Percentiles rank a stretch among this genome's conserved stretches.
phyloP scores from a whole-genome alignment of 2,888 invertebrate species.

The Chymomyza procnemis region DNA sequence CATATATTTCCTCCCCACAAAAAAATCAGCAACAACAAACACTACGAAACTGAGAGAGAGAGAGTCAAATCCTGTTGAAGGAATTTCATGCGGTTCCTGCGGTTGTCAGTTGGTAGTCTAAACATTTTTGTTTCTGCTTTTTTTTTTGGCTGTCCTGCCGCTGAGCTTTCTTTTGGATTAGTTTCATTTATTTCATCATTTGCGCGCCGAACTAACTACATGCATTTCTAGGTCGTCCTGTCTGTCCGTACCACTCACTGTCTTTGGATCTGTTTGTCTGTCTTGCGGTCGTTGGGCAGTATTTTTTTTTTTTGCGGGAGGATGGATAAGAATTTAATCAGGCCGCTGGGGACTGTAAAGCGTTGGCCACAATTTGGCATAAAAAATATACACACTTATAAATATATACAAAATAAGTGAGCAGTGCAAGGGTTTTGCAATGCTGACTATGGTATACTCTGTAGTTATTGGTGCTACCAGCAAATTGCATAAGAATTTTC shows the following conservation, averaged over 20 bases:
- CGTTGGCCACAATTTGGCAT: conserved; percentile 32
- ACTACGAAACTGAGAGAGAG: neutral
- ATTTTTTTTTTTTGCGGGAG: conserved; percentile 5
- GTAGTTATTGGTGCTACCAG: too few species aligned
- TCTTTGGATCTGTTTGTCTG: neutral
- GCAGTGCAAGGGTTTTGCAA: neutral
- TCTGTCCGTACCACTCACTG: neutral
- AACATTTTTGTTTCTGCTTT: conserved; percentile 65
- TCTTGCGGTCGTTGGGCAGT: conserved; percentile 33
- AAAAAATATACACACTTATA: neutral
- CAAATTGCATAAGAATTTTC: too few species aligned
- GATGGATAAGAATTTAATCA: conserved; percentile 63
- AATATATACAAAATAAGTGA: neutral
- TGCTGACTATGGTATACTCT: neutral
- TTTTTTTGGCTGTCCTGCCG: conserved; percentile 9
- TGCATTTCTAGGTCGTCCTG: neutral
- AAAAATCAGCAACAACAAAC: conserved; percentile 4
- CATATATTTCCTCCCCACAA: neutral
- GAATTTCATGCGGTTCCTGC: conserved; percentile 36
- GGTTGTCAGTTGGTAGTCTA: conserved; percentile 55
- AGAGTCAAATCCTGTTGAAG: neutral
- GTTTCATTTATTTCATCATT: conserved; percentile 72
- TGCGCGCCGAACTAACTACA: conserved; percentile 58
- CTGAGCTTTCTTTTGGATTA: conserved; percentile 67
- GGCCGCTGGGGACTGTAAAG: conserved; percentile 71